phyloP scores from a whole-genome alignment of 2,797 vertebrate species.

The Glyptemys insculpta region DNA sequence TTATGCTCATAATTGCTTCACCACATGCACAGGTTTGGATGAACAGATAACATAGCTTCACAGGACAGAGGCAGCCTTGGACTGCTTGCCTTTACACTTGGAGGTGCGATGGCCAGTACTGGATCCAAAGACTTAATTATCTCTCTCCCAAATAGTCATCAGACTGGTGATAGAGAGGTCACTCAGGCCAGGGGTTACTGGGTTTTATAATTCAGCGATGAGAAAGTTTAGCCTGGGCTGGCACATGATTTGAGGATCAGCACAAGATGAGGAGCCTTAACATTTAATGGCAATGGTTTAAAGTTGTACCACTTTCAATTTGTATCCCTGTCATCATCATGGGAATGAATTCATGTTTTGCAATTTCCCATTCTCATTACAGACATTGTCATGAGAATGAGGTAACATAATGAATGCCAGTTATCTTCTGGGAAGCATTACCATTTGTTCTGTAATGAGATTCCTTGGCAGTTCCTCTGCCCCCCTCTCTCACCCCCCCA shows the following conservation, averaged over 20 bases:
- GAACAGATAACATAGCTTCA: background rate
- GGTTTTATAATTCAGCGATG: background rate
- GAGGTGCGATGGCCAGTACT: background rate
- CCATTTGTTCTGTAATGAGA: background rate
- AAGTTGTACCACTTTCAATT: constrained; percentile 20
- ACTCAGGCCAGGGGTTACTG: background rate
- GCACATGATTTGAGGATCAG: background rate
- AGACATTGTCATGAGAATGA: background rate
- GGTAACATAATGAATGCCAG: background rate
- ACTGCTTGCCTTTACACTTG: background rate
- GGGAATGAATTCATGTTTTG: constrained; percentile 28
- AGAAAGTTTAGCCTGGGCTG: background rate
- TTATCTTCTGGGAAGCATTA: background rate
- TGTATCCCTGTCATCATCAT: background rate
- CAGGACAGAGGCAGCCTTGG: background rate
- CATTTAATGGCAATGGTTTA: constrained; percentile 12
- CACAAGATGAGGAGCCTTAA: background rate
- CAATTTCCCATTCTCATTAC: background rate
- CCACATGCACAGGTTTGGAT: background rate
- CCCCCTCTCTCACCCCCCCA: background rate
- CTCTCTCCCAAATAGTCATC: background rate
- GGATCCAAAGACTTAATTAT: background rate
- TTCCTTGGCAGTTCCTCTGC: background rate
- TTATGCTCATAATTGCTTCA: constrained; percentile 53
- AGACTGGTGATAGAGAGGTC: background rate